Evolutionary conservation across 1,140 invertebrate genomes (phyloP), one percentile per base, ranked within the genome.

Genomic region (Aradophagus sp.): DNA sequence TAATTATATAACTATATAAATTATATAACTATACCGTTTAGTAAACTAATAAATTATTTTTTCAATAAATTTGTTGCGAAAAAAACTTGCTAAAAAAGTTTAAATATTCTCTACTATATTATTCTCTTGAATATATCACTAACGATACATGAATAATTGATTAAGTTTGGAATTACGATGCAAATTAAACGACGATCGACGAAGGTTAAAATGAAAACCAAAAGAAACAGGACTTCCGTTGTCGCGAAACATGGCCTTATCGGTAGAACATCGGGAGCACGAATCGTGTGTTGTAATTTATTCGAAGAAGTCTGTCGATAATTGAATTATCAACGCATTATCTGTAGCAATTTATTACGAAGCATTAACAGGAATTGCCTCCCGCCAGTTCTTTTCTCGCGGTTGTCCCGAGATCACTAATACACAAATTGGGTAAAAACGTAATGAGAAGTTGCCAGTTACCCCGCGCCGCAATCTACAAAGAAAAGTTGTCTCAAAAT

Each of bases 401-500:
- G 39, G 16, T 48, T 66, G 42, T 13, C 27, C 0, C 16, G 6
- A 16, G 15, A 48, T 35, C 53, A 68, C 55, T 68, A 61, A 48
- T 71, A 42, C 61, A 65, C 59, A 71, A 71, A 59, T 55, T 65
- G 47, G 45, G 56, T 65, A 61, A 65, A 63, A 61, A 55, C 47
- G 47, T 71, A 71, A 71, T 71, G 55, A 65, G 55, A 66, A 71
- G 11, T 48, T 71, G 55, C 53, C 19, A 53, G 61, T 53, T 32
- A 38, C 27, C 39, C 56, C 34, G 38, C 58, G 16, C 36, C n/a
- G 36, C 48, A 71, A 71, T 66, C 68, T 59, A 31, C 29, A 72
- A 73, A 73, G 56, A 67, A 73, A 73, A 73, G 62, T 55, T 72
- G 62, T 66, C 69, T 48, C 62, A 65, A 73, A 67, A 73, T 73